These are phyloP conservation scores for Schizothorax lantsangensis DNA, from an alignment of 2,797 vertebrate genomes.

Conservation along the genomic window DNA sequence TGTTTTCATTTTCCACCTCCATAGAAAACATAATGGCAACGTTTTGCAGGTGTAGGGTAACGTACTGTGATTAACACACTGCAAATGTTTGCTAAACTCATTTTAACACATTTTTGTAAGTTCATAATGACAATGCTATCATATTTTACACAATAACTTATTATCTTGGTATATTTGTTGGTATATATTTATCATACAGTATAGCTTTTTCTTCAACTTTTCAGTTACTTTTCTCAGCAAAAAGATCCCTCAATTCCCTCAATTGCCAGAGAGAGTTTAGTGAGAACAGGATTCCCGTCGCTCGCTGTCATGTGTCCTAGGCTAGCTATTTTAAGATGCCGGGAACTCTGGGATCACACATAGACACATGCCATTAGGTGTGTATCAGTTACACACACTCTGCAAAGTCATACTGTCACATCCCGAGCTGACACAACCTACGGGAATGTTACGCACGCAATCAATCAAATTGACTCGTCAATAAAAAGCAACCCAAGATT, in stretches of 20 bases:
- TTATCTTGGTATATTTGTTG: too few relatives aligned
- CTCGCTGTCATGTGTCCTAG: background rate
- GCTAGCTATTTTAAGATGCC: conserved; percentile 29
- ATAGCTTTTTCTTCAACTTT: background rate
- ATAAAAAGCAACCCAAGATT: background rate
- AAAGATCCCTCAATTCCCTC: background rate
- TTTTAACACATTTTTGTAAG: background rate
- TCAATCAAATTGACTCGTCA: background rate
- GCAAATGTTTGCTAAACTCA: background rate
- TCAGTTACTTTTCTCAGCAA: background rate
- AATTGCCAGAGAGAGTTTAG: conserved; percentile 8
- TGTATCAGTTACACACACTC: conserved; percentile 42
- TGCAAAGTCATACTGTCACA: conserved; percentile 13
- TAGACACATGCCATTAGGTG: conserved; percentile 29
- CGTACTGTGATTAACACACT: background rate
- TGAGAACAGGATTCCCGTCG: conserved; percentile 15
- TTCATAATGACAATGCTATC: background rate
- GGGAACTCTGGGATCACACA: background rate
- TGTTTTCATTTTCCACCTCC: background rate
- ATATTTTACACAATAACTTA: background rate
- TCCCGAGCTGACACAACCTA: background rate
- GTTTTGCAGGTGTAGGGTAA: background rate
- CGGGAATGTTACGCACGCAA: background rate
- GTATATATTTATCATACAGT: background rate
- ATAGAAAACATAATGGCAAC: background rate